phyloP scores from a whole-genome alignment of 2,797 vertebrate species.

The Amblyraja radiata region DNA sequence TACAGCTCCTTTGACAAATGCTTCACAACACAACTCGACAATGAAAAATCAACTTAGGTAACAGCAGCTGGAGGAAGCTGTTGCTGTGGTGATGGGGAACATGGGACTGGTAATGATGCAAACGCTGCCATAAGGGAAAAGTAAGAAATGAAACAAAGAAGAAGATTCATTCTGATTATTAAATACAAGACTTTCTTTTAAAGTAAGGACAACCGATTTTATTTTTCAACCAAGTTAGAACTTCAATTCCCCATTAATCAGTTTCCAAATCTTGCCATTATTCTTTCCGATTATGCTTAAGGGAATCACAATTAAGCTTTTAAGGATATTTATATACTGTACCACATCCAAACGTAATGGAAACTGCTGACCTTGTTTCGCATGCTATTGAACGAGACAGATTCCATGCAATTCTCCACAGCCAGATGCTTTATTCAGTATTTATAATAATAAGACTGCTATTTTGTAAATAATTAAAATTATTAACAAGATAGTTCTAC shows the following conservation, averaged over 20 bases:
- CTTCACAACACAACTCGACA: constrained; percentile 17
- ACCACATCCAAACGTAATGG: background rate
- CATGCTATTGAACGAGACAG: background rate
- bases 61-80: constrained; percentile 33
- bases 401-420: background rate
- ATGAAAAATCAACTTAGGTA: constrained; percentile 32
- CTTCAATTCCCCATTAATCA: background rate
- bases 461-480: constrained; percentile 18
- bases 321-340: background rate
- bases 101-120: constrained; percentile 29
- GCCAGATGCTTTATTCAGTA: background rate
- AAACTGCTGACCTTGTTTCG: background rate
- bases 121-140: constrained; percentile 37
- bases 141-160: constrained; percentile 29
- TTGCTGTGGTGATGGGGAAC: constrained; percentile 37
- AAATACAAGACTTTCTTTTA: background rate
- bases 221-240: background rate
- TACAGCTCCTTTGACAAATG: constrained; percentile 28
- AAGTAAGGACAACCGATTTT: background rate
- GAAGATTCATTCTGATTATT: background rate
- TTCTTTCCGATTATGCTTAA: background rate
- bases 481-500: background rate
- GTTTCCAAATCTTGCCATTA: background rate
- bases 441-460: background rate
- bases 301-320: background rate